Percentiles rank a stretch among this genome's conserved stretches.
Conservation (phyloP, 2,888 invertebrate genomes). For the Cantharis rufa region DNA sequence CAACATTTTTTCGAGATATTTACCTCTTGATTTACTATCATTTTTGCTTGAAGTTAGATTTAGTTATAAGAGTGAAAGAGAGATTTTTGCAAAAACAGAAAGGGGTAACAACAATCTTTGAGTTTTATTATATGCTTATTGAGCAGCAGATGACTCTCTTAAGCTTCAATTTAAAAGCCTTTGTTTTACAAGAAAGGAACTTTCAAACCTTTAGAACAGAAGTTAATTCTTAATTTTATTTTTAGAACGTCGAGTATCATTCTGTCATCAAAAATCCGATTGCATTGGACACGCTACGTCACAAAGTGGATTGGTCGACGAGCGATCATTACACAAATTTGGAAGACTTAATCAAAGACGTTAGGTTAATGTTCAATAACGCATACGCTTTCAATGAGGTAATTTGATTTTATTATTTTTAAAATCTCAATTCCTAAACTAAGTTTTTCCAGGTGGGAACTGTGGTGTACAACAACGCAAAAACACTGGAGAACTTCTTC, state of each 20-base stretch:
- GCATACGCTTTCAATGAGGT: conserved; percentile 85
- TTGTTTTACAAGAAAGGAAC: too few species aligned
- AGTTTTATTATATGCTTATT: too few species aligned
- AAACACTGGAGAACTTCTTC: conserved; percentile 83
- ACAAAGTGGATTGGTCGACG: conserved; percentile 75
- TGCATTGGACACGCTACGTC: conserved; percentile 82
- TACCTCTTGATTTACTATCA: too few species aligned
- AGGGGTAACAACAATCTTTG: too few species aligned
- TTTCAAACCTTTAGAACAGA: too few species aligned
- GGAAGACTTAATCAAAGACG: conserved; percentile 78
- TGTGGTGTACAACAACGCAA: conserved; percentile 77
- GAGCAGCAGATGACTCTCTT: too few species aligned
- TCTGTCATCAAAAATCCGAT: conserved; percentile 77
- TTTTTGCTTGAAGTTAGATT: too few species aligned
- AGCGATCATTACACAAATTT: conserved; percentile 75
- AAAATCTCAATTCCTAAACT: background rate
- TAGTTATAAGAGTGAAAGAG: too few species aligned
- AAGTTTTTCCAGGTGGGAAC: conserved; percentile 67
- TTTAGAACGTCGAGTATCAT: conserved; percentile 70
- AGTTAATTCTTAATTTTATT: conserved; percentile 3
- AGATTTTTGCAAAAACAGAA: too few species aligned
- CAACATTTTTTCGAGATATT: too few species aligned
- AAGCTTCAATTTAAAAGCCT: too few species aligned
- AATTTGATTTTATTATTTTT: conserved; percentile 39
- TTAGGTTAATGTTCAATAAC: conserved; percentile 85